Percentiles rank a stretch among this genome's conserved stretches.
phyloP scores from a whole-genome alignment of 2,888 invertebrate genomes.

The Thysanoteuthis rhombus region DNA sequence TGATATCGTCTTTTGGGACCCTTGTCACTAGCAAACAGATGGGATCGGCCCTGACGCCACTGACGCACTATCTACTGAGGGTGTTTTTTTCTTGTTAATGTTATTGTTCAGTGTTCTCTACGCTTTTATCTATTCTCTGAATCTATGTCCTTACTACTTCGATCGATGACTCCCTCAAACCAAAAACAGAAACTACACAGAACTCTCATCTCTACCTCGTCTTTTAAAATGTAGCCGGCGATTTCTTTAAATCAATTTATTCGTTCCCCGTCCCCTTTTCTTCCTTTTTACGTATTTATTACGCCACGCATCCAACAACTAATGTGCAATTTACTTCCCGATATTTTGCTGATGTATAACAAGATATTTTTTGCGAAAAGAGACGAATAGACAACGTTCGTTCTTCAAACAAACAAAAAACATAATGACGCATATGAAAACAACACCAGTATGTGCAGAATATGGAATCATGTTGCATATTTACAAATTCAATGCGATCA shows the following conservation, averaged over 20 bases:
- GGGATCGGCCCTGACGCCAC: background rate
- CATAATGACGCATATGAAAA: background rate
- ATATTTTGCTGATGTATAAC: too few relatives aligned
- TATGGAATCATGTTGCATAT: background rate
- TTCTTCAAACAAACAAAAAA: background rate
- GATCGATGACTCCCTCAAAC: background rate
- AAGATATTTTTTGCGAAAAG: background rate
- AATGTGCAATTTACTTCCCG: background rate
- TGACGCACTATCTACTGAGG: background rate
- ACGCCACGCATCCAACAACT: background rate
- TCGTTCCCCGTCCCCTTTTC: background rate
- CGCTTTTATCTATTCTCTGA: background rate
- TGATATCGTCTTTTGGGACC: background rate
- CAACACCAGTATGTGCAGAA: background rate
- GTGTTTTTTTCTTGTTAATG: background rate
- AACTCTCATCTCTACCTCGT: fast-evolving
- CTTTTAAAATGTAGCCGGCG: background rate
- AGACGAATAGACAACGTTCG: too few relatives aligned
- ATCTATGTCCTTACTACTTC: background rate
- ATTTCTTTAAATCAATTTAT: background rate
- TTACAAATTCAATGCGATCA: background rate
- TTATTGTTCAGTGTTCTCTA: background rate
- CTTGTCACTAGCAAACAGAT: background rate
- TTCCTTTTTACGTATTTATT: background rate
- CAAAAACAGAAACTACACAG: background rate